Conservation (phyloP, 2,888 invertebrate species). For the Uloborus plumipes region DNA sequence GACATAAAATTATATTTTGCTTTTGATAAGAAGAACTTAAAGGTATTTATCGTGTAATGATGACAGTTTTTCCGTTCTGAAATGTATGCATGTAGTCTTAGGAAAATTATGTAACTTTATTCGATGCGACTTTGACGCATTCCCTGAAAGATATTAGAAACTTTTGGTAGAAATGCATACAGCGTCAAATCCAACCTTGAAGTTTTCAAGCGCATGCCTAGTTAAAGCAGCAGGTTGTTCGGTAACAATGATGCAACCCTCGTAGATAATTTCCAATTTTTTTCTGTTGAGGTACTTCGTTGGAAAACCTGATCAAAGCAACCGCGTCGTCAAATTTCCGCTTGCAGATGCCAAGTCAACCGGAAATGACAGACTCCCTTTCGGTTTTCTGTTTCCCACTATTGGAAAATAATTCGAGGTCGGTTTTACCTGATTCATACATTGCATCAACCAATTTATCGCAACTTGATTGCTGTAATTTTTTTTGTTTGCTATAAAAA, state of each 20-base stretch:
- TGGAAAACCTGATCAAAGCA: constrained; percentile 17
- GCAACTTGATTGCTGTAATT: constrained; percentile 41
- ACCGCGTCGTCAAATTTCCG: constrained; percentile 50
- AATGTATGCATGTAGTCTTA: no score
- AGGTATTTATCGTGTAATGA: no score
- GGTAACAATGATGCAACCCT: constrained; percentile 58
- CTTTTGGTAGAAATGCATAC: background rate
- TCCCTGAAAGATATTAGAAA: no score
- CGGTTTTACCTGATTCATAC: constrained; percentile 50
- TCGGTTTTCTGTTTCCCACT: background rate
- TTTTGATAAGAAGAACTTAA: no score
- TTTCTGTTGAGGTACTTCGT: constrained; percentile 3
- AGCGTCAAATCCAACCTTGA: constrained; percentile 33
- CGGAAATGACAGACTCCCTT: constrained; percentile 56
- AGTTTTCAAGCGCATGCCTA: background rate
- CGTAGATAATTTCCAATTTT: constrained; percentile 35
- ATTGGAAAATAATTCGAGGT: constrained; percentile 47
- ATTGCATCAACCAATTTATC: constrained; percentile 34
- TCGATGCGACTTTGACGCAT: no score
- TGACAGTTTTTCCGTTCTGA: no score
- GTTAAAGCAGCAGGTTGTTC: constrained; percentile 18
- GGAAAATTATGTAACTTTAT: no score
- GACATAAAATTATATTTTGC: no score
- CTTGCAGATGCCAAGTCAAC: constrained; percentile 50
- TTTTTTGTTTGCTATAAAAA: background rate